phyloP scores from a whole-genome alignment of 2,797 vertebrate species.

The Parauchenoglanis punctatus region DNA sequence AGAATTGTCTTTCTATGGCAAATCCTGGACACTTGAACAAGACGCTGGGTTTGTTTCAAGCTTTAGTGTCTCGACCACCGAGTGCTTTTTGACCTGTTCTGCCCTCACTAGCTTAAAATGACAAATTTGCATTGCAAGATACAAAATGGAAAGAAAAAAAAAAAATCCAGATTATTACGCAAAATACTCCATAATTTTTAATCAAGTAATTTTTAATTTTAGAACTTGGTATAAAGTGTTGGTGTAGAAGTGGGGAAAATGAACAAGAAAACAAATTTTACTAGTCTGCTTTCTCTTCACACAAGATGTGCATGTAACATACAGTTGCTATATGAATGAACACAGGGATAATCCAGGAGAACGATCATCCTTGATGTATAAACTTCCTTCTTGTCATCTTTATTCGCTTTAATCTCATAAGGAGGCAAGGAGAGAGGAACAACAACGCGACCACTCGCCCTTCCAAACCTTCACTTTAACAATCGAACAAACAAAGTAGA shows the following conservation, averaged over 20 bases:
- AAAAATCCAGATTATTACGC: conserved; percentile 41
- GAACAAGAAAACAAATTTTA: conserved; percentile 22
- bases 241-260: neutral
- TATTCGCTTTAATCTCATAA: neutral
- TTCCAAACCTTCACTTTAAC: too few species aligned
- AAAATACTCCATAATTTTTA: conserved; percentile 21
- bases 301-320: neutral
- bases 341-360: neutral
- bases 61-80: conserved; percentile 50
- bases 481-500: neutral
- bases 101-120: conserved; percentile 55
- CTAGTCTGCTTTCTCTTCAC: conserved; percentile 45
- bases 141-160: conserved; percentile 25
- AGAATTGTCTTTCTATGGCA: conserved; percentile 71
- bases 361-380: neutral
- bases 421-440: neutral
- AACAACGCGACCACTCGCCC: neutral
- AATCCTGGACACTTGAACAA: conserved; percentile 60
- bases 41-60: conserved; percentile 30
- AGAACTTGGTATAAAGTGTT: conserved; percentile 1
- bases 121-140: conserved; percentile 38
- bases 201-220: conserved; percentile 18
- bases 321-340: neutral
- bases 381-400: neutral
- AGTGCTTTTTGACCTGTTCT: conserved; percentile 59